These are phyloP conservation scores for Sebastes nivosus DNA, from an alignment of 2,797 vertebrate species.

Conservation along the genomic window DNA sequence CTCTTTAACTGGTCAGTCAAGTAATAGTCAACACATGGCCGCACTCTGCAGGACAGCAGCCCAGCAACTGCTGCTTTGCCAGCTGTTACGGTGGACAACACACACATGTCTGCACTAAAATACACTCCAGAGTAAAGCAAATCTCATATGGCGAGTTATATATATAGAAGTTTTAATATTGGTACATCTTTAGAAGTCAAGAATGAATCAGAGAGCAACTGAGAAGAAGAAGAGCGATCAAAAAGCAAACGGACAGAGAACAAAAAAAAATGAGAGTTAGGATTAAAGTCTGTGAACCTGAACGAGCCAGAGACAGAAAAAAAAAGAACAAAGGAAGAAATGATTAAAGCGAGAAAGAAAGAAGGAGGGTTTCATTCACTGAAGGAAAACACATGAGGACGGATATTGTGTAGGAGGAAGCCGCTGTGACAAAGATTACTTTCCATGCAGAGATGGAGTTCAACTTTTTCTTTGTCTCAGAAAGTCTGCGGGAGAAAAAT, in stretches of 20 bases:
- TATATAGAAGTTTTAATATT: neutral
- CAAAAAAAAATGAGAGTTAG: neutral
- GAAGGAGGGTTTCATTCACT: conserved; percentile 18
- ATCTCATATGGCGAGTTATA: neutral
- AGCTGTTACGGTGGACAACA: conserved; percentile 65
- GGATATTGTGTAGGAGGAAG: conserved; percentile 44
- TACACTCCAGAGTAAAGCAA: neutral
- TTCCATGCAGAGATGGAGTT: conserved; percentile 57
- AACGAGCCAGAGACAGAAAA: conserved; percentile 21
- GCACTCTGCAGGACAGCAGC: conserved; percentile 56
- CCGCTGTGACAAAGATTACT: conserved; percentile 44
- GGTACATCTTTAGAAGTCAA: neutral
- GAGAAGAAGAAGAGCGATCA: neutral
- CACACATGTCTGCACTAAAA: neutral
- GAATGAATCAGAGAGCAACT: neutral
- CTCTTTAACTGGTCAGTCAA: conserved; percentile 37
- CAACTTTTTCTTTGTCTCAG: conserved; percentile 75
- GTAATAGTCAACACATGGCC: conserved; percentile 63
- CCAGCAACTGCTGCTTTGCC: conserved; percentile 60
- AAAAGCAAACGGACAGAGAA: neutral
- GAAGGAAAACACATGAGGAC: conserved; percentile 52
- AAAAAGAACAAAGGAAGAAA: conserved; percentile 50
- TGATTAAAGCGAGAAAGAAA: conserved; percentile 35
- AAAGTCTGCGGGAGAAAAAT: conserved; percentile 43
- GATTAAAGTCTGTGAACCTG: conserved; percentile 42